These are phyloP conservation scores for Nineta flava DNA, from an alignment of 2,888 invertebrate genomes.

Conservation along the genomic window DNA sequence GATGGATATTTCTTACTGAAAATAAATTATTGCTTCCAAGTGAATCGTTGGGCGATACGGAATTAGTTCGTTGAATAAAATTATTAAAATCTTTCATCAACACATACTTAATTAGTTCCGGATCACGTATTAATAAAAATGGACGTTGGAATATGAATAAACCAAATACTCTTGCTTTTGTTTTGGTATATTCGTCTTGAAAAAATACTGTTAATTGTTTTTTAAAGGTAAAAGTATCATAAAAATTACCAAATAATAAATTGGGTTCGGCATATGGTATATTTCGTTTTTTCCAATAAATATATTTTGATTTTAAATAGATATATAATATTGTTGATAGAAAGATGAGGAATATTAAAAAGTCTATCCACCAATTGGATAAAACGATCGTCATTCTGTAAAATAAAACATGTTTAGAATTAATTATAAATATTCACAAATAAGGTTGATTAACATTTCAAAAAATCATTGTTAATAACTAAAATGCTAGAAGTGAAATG, in stretches of 20 bases:
- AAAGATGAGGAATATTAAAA: too few species aligned
- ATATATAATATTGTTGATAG: neutral
- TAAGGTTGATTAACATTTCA: too few species aligned
- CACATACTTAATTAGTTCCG: conserved; percentile 29
- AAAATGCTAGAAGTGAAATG: too few species aligned
- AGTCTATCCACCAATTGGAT: too few species aligned
- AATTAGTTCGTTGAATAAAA: conserved; percentile 29
- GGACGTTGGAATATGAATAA: conserved; percentile 33
- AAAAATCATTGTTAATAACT: too few species aligned
- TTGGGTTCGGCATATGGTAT: neutral
- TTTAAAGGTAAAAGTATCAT: neutral
- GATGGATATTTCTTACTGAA: conserved; percentile 23
- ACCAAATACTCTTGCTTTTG: conserved; percentile 23
- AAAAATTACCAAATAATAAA: neutral
- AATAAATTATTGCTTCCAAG: conserved; percentile 28
- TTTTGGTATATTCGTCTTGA: neutral
- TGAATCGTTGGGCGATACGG: conserved; percentile 25
- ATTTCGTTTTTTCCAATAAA: neutral
- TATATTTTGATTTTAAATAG: neutral
- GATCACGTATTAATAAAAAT: conserved; percentile 27
- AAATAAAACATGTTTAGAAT: too few species aligned
- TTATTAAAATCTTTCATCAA: conserved; percentile 31
- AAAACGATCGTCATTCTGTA: too few species aligned
- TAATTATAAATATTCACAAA: too few species aligned
- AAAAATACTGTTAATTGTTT: neutral